Conservation (phyloP, 2,797 vertebrate genomes). For the Antennarius maculatus region DNA sequence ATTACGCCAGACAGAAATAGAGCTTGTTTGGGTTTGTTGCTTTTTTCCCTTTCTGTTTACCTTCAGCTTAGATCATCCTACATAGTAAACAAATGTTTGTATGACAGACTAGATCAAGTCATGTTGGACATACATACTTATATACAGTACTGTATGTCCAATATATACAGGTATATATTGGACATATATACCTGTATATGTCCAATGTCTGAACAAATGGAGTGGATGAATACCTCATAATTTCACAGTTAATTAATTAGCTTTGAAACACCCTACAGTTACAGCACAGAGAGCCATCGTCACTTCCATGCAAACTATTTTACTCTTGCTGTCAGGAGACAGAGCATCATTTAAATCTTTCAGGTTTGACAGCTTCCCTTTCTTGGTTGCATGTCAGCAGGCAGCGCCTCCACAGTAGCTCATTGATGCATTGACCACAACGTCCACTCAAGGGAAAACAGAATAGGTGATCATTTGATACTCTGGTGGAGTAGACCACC, state of each 20-base stretch:
- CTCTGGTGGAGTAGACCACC: constrained; percentile 63
- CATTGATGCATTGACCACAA: constrained; percentile 62
- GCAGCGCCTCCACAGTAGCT: constrained; percentile 63
- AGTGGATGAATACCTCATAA: no score
- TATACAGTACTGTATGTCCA: no score
- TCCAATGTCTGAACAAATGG: no score
- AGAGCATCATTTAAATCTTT: constrained; percentile 25
- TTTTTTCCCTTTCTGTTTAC: constrained; percentile 36
- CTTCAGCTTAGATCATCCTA: constrained; percentile 36
- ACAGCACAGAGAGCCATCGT: constrained; percentile 14
- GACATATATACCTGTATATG: not conserved
- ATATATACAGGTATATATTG: no score
- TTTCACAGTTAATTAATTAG: constrained; percentile 1
- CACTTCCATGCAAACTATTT: not conserved
- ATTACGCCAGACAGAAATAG: constrained; percentile 50
- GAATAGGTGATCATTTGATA: constrained; percentile 76
- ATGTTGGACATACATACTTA: constrained; percentile 6
- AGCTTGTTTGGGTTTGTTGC: constrained; percentile 40
- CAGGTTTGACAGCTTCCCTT: constrained; percentile 61
- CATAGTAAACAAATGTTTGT: constrained; percentile 35
- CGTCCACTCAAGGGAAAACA: constrained; percentile 64
- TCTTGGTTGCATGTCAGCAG: constrained; percentile 50
- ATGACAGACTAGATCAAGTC: constrained; percentile 3
- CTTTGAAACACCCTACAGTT: not conserved
- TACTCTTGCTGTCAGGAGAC: constrained; percentile 17